Evolutionary conservation across 2,888 invertebrate species (phyloP).

Genomic region (Aleiodes testaceus): DNA sequence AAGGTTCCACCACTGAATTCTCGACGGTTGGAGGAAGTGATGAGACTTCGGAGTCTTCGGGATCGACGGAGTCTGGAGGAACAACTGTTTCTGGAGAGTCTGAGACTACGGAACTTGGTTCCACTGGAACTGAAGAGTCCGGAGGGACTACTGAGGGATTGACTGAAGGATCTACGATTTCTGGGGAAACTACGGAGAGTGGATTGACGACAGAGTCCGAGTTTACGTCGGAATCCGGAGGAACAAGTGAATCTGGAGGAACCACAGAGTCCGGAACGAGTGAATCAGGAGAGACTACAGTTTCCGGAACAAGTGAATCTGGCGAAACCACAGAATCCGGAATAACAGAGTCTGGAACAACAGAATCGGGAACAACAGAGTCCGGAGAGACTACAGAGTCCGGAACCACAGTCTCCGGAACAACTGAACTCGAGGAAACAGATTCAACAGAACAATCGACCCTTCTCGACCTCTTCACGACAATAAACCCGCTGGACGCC

Average conservation of each 20-base stretch:
- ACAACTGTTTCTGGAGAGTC: slow-evolving; percentile 52
- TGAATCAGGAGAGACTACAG: slow-evolving; percentile 53
- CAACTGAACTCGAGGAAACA: slow-evolving; percentile 53
- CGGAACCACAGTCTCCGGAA: slow-evolving; percentile 51
- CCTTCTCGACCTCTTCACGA: slow-evolving; percentile 74
- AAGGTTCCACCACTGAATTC: slow-evolving; percentile 42
- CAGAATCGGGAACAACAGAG: slow-evolving; percentile 56
- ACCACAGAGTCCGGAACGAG: slow-evolving; percentile 57
- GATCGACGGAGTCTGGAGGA: slow-evolving; percentile 51
- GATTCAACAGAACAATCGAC: slow-evolving; percentile 61
- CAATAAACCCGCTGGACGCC: slow-evolving; percentile 75
- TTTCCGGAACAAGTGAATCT: slow-evolving; percentile 48
- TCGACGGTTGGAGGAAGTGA: slow-evolving; percentile 43
- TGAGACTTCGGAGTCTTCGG: slow-evolving; percentile 32
- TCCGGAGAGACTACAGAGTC: slow-evolving; percentile 50
- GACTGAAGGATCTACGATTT: background rate
- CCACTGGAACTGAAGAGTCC: slow-evolving; percentile 61
- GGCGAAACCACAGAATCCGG: slow-evolving; percentile 53
- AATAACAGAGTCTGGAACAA: slow-evolving; percentile 56
- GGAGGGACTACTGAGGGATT: slow-evolving; percentile 52
- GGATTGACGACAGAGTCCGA: no score
- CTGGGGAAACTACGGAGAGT: slow-evolving; percentile 51
- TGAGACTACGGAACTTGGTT: slow-evolving; percentile 49
- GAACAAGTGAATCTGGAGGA: slow-evolving; percentile 48
- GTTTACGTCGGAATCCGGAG: slow-evolving; percentile 45